Evolutionary conservation across 2,888 invertebrate genomes (phyloP).

Genomic region (Exocentrus adspersus): DNA sequence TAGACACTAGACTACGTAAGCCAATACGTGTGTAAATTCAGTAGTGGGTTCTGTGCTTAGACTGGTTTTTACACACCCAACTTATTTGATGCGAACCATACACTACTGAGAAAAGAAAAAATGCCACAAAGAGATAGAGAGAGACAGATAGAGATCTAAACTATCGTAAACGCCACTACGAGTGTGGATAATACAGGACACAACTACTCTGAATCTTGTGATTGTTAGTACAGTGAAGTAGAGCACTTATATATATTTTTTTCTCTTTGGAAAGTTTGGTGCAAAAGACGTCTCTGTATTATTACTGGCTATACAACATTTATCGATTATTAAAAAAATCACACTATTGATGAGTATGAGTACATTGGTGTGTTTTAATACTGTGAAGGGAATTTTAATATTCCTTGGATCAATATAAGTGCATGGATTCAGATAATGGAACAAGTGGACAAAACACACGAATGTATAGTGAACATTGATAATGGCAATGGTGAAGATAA

Average conservation of each 20-base stretch:
- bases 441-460: conserved; percentile 34
- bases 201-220: conserved; percentile 40
- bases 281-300: conserved; percentile 34
- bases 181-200: conserved; percentile 23
- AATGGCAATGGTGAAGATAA: conserved; percentile 40
- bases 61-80: no score
- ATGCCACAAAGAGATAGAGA: conserved; percentile 46
- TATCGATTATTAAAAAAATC: conserved; percentile 29
- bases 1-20: conserved; percentile 7
- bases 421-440: no score
- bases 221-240: conserved; percentile 52
- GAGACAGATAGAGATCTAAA: conserved; percentile 43
- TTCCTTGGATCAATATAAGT: no score
- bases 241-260: conserved; percentile 35
- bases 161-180: conserved; percentile 19
- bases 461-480: conserved; percentile 34
- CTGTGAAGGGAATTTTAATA: no score
- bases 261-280: conserved; percentile 21
- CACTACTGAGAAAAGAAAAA: conserved; percentile 28
- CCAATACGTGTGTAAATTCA: no score
- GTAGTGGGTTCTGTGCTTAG: no score
- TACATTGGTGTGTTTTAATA: conserved; percentile 39
- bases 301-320: conserved; percentile 38
- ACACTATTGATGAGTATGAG: conserved; percentile 28
- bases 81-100: no score